Evolutionary conservation across 2,113 vertebrate species (phyloP), one percentile per base, ranked within the genome.

Genomic region (Malurus elegans): DNA sequence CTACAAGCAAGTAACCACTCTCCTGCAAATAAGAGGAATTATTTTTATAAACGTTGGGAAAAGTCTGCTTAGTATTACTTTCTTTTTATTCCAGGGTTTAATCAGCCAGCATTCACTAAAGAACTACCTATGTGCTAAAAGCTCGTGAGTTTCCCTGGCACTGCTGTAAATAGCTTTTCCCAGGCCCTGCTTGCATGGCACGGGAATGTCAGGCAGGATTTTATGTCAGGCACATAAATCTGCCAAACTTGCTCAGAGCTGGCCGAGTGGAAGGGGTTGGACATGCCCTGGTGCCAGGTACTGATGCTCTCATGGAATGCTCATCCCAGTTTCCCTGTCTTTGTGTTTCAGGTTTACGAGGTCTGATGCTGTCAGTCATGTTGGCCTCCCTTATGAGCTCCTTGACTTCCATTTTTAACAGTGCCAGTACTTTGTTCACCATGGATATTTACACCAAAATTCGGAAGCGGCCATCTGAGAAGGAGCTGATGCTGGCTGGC

Each of bases 301-400:
- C 34, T 8, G n/a, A 18, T 29, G 13, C 25, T 28, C 29, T 7
- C 66, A 3, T 0, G 1, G 44, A 29, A 14, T 1, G 36, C 36
- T 71, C 58, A 51, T 3, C 34, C 73, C 71, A 1, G 4, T 25
- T 60, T 36, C 19, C 7, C 47, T 48, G 0, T 23, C 26, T 47
- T 32, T 95, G 14, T 89, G 4, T 96, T 91, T 47, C 94, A 99
- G 99, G 99, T 89, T 97, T 99, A 38, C 97, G 99, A 57, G 99
- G 99, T 44, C 97, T 99, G 70, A 99, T 99, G 99, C 73, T 99
- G 79, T 98, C 99, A 0, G 99, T 99, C 90, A 99, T 99, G 99
- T 6, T 99, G 98, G 99, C 99, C 7, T 99, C 99, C 31, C 98
- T 99, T 44, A 99, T 99, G 99, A 99, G 99, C 92, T 99, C 99